A percentile compares a stretch with the other conserved stretches of the same genome.
Evolutionary conservation across 2,888 invertebrate genomes (phyloP).

Genomic region (Polia nebulosa): DNA sequence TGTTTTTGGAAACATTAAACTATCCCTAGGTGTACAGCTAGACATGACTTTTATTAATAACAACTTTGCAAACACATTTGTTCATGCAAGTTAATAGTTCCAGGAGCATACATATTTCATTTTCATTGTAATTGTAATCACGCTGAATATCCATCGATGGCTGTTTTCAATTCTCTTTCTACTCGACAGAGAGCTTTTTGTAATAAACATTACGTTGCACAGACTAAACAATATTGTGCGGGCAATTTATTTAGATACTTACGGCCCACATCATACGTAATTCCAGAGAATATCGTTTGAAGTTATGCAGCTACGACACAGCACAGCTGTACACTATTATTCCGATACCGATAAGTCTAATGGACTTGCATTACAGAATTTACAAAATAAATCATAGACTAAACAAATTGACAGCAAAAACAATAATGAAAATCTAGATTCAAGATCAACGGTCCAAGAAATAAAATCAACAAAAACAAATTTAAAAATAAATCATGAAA

Average conservation of each 20-base stretch:
- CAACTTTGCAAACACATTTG: slow-evolving; percentile 27
- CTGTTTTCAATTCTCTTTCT: slow-evolving; percentile 15
- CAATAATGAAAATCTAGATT: slow-evolving; percentile 13
- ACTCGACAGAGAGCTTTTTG: slow-evolving; percentile 30
- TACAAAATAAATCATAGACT: slow-evolving; percentile 19
- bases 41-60: slow-evolving; percentile 47
- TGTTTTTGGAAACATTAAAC: slow-evolving; percentile 9
- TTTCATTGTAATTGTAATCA: slow-evolving; percentile 13
- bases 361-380: slow-evolving; percentile 14
- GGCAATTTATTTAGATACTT: slow-evolving; percentile 47
- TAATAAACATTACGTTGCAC: slow-evolving; percentile 48
- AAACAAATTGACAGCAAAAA: slow-evolving; percentile 3
- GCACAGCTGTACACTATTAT: slow-evolving; percentile 11
- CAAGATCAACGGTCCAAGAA: neutral
- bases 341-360: slow-evolving; percentile 28
- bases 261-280: slow-evolving; percentile 33
- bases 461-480: slow-evolving; percentile 27
- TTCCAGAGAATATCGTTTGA: slow-evolving; percentile 38
- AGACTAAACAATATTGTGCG: slow-evolving; percentile 53
- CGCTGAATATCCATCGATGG: slow-evolving; percentile 11
- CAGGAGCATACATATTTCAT: neutral
- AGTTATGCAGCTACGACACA: slow-evolving; percentile 43
- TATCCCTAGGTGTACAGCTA: neutral
- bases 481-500: slow-evolving; percentile 26
- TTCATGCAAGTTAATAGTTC: slow-evolving; percentile 23